phyloP scores from a whole-genome alignment of 1,140 invertebrate species.

The Saccostrea cuccullata region DNA sequence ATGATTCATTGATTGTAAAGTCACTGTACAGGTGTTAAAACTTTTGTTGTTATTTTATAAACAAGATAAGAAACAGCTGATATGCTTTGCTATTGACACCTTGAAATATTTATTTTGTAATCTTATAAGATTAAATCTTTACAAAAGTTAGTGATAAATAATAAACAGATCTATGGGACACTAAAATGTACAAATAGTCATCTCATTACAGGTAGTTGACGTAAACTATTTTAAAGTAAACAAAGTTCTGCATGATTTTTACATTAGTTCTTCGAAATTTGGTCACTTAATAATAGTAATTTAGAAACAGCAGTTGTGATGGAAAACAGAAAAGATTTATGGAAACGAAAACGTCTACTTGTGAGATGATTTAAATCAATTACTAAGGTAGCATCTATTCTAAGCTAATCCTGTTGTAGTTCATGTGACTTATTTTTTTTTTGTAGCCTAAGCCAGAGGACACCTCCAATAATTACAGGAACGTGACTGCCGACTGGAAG shows the following conservation, averaged over 20 bases:
- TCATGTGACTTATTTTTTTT: not conserved
- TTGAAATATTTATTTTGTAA: constrained; percentile 16
- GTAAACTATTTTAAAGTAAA: not conserved
- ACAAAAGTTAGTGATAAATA: not conserved
- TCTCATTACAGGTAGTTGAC: not conserved
- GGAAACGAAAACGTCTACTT: not conserved
- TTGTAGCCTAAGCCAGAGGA: constrained; percentile 37
- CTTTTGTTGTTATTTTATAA: constrained; percentile 22
- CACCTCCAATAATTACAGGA: constrained; percentile 47
- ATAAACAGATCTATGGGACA: constrained; percentile 6
- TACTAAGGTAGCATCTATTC: not conserved
- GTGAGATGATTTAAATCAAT: not conserved
- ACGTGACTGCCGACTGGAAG: constrained; percentile 50
- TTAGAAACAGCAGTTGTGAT: not conserved
- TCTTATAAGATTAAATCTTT: not conserved
- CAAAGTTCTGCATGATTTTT: not conserved
- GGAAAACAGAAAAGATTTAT: constrained; percentile 26
- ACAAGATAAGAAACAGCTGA: not conserved
- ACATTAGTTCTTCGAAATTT: not conserved
- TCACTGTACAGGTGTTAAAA: not conserved
- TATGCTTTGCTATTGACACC: constrained; percentile 6
- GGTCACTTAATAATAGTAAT: not conserved
- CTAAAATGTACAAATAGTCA: not conserved
- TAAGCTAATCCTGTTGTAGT: not conserved
- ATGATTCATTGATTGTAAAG: not conserved